These are phyloP conservation scores for Ancistrus triradiatus DNA, from an alignment of 2,113 vertebrate genomes.

Conservation along the genomic window DNA sequence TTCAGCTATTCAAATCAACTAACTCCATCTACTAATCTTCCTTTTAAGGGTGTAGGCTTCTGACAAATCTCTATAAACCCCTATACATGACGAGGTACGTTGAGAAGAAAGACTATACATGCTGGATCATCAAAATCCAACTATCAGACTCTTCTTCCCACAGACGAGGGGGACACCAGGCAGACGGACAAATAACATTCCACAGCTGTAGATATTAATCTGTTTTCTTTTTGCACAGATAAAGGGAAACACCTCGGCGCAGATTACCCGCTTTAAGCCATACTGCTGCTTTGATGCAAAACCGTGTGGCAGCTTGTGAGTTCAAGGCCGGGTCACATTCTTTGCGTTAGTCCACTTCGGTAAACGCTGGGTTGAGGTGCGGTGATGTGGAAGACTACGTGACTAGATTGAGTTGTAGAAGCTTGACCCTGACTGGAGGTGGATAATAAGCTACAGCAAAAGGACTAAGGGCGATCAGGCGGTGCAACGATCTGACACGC, in stretches of 20 bases:
- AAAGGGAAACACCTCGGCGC: background rate
- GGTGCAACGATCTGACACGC: too few species aligned
- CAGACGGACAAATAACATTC: constrained; percentile 2
- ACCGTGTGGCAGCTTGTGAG: background rate
- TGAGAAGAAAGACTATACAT: too few species aligned
- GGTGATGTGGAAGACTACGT: too few species aligned
- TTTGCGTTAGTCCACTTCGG: background rate
- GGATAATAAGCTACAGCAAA: too few species aligned
- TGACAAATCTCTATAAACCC: too few species aligned
- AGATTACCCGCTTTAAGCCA: background rate
- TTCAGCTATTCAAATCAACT: too few species aligned
- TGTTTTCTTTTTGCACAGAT: constrained; percentile 11
- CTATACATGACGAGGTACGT: too few species aligned
- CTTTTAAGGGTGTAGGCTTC: background rate
- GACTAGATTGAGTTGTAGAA: too few species aligned
- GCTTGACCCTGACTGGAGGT: too few species aligned
- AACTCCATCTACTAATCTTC: too few species aligned
- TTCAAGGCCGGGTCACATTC: constrained; percentile 25
- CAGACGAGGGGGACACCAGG: background rate
- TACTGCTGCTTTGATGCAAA: constrained; percentile 6
- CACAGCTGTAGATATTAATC: background rate
- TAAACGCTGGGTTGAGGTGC: background rate
- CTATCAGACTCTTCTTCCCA: constrained; percentile 9
- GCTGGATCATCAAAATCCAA: background rate
- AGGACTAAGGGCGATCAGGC: too few species aligned